Evolutionary conservation across 2,888 invertebrate species (phyloP).

Genomic region (Euspilapteryx auroguttella): DNA sequence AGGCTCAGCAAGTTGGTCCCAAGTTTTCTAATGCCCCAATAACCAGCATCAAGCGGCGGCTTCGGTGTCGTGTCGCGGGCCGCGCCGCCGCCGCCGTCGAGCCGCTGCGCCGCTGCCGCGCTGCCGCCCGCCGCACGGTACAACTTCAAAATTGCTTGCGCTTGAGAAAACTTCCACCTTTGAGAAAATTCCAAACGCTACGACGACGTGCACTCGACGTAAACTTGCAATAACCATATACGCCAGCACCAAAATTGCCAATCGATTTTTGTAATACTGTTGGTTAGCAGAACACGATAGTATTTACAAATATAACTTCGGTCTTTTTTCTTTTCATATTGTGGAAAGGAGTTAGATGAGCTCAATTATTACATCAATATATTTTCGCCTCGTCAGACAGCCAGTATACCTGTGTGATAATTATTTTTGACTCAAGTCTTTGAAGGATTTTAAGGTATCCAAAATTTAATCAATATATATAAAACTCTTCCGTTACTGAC

Average conservation of each 20-base stretch:
- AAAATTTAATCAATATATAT: no score
- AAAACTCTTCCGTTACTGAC: no score
- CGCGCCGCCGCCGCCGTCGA: slow-evolving; percentile 12
- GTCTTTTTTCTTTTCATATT: no score
- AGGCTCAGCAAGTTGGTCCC: no score
- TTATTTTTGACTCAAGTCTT: no score
- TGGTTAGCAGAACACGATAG: slow-evolving; percentile 7
- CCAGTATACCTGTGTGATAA: no score
- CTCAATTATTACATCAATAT: no score
- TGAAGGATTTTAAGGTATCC: no score
- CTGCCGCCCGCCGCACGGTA: slow-evolving; percentile 19
- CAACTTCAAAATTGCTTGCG: slow-evolving; percentile 45
- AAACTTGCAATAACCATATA: slow-evolving; percentile 34
- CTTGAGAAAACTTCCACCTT: slow-evolving; percentile 44
- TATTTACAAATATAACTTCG: no score
- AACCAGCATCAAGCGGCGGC: slow-evolving; percentile 39
- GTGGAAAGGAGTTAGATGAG: no score
- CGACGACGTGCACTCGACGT: slow-evolving; percentile 29
- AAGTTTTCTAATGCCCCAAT: slow-evolving; percentile 48
- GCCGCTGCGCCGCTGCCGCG: slow-evolving; percentile 8
- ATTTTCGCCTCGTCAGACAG: no score
- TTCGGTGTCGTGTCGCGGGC: no score
- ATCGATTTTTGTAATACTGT: slow-evolving; percentile 26
- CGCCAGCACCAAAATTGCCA: slow-evolving; percentile 30
- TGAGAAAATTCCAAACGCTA: slow-evolving; percentile 39